Evolutionary conservation across 2,888 invertebrate species (phyloP), one percentile per base, ranked within the genome.

Genomic region (Steinernema hermaphroditum): DNA sequence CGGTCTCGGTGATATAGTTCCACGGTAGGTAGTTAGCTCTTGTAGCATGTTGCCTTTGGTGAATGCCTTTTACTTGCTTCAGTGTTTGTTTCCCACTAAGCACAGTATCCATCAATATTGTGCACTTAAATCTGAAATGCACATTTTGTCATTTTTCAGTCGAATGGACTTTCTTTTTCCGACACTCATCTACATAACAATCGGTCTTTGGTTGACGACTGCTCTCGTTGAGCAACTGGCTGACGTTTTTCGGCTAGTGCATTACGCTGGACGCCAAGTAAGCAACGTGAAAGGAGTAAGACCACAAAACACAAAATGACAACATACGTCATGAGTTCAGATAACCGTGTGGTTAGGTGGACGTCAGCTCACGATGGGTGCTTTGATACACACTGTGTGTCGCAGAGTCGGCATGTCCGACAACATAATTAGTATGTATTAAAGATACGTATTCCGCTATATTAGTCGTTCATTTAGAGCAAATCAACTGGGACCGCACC

Each of bases 331-430:
- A 68, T 57, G 6, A 14, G 74, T 80, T 74, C 68, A 84, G 84
- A 81, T 84, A 16, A 81, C 82, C 1, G 82, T 84, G 0, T 84
- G 84, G 84, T 70, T 84, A 12, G 84, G 84, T 8, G 83, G 84
- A n/a, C 78, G 82, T 9, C 75, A 79, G 14, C 68, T 84, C 12
- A 82, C 83, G 0, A 79, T 84, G 69, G 84, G 84, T 9, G 78
- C 83, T 0, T 73, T 84, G 16, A 84, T 84, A n/a, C 85, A 81
- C 46, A 84, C 84, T 8, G 82, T 84, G 9, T 85, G 84, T 69
- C 72, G 84, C 16, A 49, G 83, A 62, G 83, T 84, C 34, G 84
- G 84, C 46, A 83, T 85, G 82, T 81, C 82, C 0, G 84, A 84
- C 34, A 75, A 85, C 69, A 74, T 84, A 12, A 82, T 83, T 16